phyloP scores from a whole-genome alignment of 2,888 invertebrate genomes.

The Dorcus parallelipipedus region DNA sequence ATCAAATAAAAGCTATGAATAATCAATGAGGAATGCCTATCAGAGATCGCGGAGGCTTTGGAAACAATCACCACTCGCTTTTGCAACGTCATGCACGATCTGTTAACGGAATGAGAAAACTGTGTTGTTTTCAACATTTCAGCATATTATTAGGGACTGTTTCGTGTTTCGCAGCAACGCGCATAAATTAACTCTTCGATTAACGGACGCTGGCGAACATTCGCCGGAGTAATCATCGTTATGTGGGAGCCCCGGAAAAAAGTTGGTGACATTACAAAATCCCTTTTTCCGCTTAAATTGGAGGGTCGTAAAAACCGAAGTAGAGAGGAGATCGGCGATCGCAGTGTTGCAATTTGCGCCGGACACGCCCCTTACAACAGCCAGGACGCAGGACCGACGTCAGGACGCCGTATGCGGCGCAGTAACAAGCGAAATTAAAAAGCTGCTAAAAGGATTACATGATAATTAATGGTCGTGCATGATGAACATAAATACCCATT shows the following conservation, averaged over 20 bases:
- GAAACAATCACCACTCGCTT: conserved; percentile 24
- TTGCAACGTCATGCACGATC: conserved; percentile 20
- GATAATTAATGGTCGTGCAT: too few relatives aligned
- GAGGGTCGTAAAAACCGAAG: conserved; percentile 47
- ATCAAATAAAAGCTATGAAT: conserved; percentile 32
- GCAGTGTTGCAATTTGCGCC: conserved; percentile 46
- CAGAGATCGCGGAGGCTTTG: conserved; percentile 26
- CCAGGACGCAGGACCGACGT: conserved; percentile 28
- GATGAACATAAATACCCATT: too few relatives aligned
- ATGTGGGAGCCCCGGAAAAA: neutral
- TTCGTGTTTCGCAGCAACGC: neutral
- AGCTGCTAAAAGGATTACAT: too few relatives aligned
- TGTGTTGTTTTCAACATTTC: neutral
- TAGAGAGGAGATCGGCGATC: conserved; percentile 40
- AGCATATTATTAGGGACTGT: neutral
- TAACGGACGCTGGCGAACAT: neutral
- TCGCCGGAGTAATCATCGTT: neutral
- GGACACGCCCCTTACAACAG: conserved; percentile 39
- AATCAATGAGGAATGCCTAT: conserved; percentile 30
- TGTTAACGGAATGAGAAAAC: conserved; percentile 4
- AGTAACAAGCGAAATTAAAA: too few relatives aligned
- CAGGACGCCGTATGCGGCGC: conserved; percentile 6
- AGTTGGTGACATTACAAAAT: conserved; percentile 16
- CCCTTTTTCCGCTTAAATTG: conserved; percentile 46
- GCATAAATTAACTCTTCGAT: too few relatives aligned